A percentile compares a stretch with the other conserved stretches of the same genome.
These are phyloP conservation scores for Caenorhabditis angaria DNA, from an alignment of 2,888 invertebrate species.

Conservation along the genomic window DNA sequence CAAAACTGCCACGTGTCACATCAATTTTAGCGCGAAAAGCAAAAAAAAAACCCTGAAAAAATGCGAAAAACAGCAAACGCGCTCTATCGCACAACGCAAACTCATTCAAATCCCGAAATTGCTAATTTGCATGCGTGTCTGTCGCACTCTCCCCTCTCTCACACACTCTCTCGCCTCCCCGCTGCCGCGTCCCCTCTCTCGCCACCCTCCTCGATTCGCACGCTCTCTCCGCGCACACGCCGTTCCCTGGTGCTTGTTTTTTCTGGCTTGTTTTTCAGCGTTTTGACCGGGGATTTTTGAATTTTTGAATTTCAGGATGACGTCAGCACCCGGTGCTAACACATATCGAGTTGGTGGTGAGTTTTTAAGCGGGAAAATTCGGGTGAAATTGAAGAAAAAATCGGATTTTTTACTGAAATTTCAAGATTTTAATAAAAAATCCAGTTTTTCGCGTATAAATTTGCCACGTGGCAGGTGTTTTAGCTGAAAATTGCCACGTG, in stretches of 20 bases:
- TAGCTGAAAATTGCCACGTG: too few species aligned
- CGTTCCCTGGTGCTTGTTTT: background rate
- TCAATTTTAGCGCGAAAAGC: background rate
- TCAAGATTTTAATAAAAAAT: too few species aligned
- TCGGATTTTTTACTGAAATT: too few species aligned
- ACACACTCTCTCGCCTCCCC: slow-evolving; percentile 5
- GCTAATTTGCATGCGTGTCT: too few species aligned
- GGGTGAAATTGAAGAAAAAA: too few species aligned
- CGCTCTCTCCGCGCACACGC: slow-evolving; percentile 1
- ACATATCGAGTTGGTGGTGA: slow-evolving; percentile 69
- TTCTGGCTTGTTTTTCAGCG: background rate
- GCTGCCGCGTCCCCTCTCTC: background rate
- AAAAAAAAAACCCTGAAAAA: background rate
- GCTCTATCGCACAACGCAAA: slow-evolving; percentile 9
- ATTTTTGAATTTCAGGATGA: background rate
- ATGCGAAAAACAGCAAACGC: background rate
- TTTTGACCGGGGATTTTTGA: background rate
- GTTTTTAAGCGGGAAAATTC: slow-evolving; percentile 3
- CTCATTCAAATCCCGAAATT: too few species aligned
- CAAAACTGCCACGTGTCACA: background rate
- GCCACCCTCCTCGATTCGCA: background rate
- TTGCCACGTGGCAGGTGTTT: too few species aligned
- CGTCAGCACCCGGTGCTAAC: slow-evolving; percentile 38
- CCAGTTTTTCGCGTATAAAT: too few species aligned
- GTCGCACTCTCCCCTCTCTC: slow-evolving; percentile 6